These are phyloP conservation scores for Chelonoidis abingdonii DNA, from an alignment of 2,113 vertebrate genomes.

Conservation along the genomic window DNA sequence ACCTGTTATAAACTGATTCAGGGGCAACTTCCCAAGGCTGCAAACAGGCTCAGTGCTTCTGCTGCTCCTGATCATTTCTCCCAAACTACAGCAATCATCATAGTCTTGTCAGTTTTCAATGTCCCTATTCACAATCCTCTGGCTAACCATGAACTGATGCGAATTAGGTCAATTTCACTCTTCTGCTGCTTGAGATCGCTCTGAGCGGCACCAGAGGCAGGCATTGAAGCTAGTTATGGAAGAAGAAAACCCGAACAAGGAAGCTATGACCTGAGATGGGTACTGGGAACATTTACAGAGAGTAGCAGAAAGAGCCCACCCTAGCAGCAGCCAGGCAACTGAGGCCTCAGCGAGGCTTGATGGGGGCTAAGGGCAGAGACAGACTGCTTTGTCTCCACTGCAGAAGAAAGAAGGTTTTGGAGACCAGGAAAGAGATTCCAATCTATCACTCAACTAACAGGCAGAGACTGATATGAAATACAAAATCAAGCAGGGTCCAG, in stretches of 20 bases:
- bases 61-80: not conserved
- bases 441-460: not conserved
- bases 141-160: not conserved
- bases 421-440: rapidly evolving
- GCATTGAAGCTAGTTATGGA: not conserved
- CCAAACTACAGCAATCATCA: not conserved
- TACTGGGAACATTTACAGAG: not conserved
- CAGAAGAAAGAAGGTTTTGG: not conserved
- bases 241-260: not conserved
- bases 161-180: not conserved
- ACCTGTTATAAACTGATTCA: not conserved
- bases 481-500: rapidly evolving
- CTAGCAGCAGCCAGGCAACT: not conserved
- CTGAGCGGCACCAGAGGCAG: not conserved
- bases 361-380: not conserved
- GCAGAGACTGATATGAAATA: not conserved
- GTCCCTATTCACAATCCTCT: not conserved
- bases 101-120: not conserved
- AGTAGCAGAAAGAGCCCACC: not conserved
- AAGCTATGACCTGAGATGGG: not conserved
- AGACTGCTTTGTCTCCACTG: not conserved
- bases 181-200: not conserved
- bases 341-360: rapidly evolving
- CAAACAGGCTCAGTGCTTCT: not conserved
- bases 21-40: not conserved